Evolutionary conservation across 2,888 invertebrate genomes (phyloP), one percentile per base, ranked within the genome.

Genomic region (Orthosia gracilis): DNA sequence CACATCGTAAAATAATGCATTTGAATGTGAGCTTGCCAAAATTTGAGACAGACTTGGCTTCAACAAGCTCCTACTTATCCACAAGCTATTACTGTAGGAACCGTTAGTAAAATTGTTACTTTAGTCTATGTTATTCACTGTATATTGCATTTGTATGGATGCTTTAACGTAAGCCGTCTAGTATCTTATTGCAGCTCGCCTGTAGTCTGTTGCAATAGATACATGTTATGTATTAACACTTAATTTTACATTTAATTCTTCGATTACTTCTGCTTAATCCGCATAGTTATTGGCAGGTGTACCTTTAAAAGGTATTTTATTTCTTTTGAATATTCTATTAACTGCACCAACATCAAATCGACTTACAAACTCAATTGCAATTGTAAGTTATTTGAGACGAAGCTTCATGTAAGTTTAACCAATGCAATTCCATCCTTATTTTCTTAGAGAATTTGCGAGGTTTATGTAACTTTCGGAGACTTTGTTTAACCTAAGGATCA

Each of bases 121-220:
- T 50, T 55, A 65, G 59, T 40, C 31, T 71, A 55, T 73, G 67
- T 70, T 64, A 23, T 71, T 69, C 74, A 54, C 18, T 73, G 63
- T 82, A 70, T 74, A 82, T 68, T 87, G 89, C 91, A 91, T 87
- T 91, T 89, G 82, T 91, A 91, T 47, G 90, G 90, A 78, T 89
- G 85, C 91, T 71, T 78, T 73, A 80, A 78, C 70, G 76, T 77
- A 67, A 83, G 78, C 80, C 58, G 70, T 68, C 78, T 83, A 76
- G 83, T 89, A 83, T 88, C 82, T 84, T 76, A 82, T 88, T 87
- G 82, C 85, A 87, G 66, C 68, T 79, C 76, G 52, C 63, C 57
- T 57, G 78, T 84, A 68, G 72, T 72, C 40, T 55, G 54, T 80
- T 84, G 74, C 59, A 71, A 69, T 31, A 40, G 62, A 70, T 55